Evolutionary conservation across 1,140 invertebrate species (phyloP).

Genomic region (Marisa cornuarietis): DNA sequence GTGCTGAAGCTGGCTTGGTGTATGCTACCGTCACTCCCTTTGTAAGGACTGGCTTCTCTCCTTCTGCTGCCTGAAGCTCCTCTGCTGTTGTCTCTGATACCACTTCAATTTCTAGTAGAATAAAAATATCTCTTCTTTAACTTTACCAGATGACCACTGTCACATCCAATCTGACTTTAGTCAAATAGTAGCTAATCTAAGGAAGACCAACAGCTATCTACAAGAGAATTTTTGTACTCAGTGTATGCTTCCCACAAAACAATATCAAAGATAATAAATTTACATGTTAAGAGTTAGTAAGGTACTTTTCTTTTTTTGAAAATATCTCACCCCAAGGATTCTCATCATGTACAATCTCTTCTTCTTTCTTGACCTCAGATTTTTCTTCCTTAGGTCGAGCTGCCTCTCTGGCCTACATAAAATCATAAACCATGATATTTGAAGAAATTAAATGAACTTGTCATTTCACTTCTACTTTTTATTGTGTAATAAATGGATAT

Average conservation of each 20-base stretch:
- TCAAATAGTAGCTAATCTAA: not conserved
- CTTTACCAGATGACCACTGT: not conserved
- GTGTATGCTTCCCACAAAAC: too few species aligned
- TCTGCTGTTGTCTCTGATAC: constrained; percentile 58
- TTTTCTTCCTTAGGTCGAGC: constrained; percentile 63
- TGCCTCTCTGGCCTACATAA: constrained; percentile 46
- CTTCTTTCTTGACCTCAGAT: constrained; percentile 69
- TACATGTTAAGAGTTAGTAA: too few species aligned
- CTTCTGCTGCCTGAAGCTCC: constrained; percentile 48
- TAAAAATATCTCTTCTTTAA: not conserved
- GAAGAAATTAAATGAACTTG: too few species aligned
- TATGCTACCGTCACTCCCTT: constrained; percentile 78
- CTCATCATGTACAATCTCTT: constrained; percentile 80
- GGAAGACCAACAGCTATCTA: not conserved
- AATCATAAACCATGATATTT: not conserved
- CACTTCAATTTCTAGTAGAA: constrained; percentile 52
- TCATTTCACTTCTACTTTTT: too few species aligned
- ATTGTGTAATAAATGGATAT: too few species aligned
- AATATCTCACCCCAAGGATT: constrained; percentile 88
- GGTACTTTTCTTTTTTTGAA: not conserved
- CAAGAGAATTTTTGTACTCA: too few species aligned
- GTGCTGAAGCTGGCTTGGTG: constrained; percentile 67
- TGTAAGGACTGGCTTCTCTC: constrained; percentile 64
- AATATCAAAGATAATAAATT: too few species aligned
- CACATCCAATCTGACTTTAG: not conserved